A percentile compares a stretch with the other conserved stretches of the same genome.
Conservation (phyloP, 2,113 vertebrate genomes). For the Cacatua alba region DNA sequence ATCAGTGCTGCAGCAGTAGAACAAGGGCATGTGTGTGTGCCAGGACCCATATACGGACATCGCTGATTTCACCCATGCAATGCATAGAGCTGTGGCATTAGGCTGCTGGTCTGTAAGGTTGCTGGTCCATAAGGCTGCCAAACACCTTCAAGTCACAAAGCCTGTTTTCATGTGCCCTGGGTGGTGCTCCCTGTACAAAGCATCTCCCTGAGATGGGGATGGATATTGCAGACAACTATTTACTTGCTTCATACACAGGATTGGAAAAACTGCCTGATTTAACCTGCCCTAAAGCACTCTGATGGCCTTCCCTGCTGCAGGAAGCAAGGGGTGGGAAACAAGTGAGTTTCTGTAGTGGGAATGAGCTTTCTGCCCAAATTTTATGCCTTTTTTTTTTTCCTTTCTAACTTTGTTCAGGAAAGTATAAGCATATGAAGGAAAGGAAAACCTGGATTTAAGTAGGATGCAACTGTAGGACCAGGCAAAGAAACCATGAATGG, state of each 20-base stretch:
- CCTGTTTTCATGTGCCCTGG: neutral
- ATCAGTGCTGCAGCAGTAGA: too few relatives aligned
- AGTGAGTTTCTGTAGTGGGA: neutral
- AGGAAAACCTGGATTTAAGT: neutral
- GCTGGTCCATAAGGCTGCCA: neutral
- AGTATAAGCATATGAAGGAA: neutral
- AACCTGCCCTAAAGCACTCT: neutral
- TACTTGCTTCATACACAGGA: neutral
- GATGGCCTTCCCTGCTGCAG: neutral
- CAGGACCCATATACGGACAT: neutral
- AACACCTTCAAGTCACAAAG: neutral
- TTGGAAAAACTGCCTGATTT: neutral
- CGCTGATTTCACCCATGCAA: neutral
- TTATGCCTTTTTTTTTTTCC: neutral
- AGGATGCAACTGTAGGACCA: neutral
- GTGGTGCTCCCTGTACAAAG: neutral
- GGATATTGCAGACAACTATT: neutral
- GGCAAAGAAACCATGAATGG: neutral
- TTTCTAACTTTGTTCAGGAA: neutral
- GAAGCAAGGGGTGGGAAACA: neutral
- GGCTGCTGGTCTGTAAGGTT: neutral
- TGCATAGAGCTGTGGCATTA: accelerated
- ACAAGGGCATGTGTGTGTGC: neutral
- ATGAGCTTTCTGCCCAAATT: neutral
- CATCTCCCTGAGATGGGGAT: neutral